Evolutionary conservation across 2,113 vertebrate genomes (phyloP).

Genomic region (Campylorhamphus procurvoides): DNA sequence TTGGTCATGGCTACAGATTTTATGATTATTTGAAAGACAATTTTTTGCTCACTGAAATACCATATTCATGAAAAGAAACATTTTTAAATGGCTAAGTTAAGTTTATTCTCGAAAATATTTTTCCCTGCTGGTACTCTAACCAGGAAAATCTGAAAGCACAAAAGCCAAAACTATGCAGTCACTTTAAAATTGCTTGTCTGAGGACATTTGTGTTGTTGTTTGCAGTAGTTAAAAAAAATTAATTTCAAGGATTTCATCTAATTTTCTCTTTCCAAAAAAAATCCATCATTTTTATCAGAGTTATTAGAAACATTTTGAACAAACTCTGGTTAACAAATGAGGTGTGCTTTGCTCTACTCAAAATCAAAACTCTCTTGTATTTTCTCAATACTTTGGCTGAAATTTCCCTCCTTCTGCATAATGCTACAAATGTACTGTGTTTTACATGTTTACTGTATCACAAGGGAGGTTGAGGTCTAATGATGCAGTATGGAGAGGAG

Average conservation of each 20-base stretch:
- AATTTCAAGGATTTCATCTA: not conserved
- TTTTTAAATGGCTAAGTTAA: not conserved
- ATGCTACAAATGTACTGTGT: not conserved
- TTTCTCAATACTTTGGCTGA: not conserved
- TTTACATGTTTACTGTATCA: not conserved
- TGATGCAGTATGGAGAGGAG: not conserved
- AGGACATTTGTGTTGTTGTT: not conserved
- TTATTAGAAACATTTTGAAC: not conserved
- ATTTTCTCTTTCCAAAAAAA: not conserved
- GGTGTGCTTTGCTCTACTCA: not conserved
- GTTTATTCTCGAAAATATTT: not conserved
- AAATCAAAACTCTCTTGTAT: not conserved
- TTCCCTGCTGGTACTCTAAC: not conserved
- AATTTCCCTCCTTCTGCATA: not conserved
- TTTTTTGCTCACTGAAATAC: not conserved
- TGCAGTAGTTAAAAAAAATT: rapidly evolving
- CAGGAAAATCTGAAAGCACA: not conserved
- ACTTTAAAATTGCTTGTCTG: not conserved
- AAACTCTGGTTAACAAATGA: not conserved
- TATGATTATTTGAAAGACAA: not conserved
- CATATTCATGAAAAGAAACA: not conserved
- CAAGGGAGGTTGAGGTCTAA: not conserved
- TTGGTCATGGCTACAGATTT: not conserved
- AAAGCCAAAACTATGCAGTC: not conserved
- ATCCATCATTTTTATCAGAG: not conserved